Evolutionary conservation across 2,113 vertebrate species (phyloP).

Genomic region (Aptenodytes forsteri): DNA sequence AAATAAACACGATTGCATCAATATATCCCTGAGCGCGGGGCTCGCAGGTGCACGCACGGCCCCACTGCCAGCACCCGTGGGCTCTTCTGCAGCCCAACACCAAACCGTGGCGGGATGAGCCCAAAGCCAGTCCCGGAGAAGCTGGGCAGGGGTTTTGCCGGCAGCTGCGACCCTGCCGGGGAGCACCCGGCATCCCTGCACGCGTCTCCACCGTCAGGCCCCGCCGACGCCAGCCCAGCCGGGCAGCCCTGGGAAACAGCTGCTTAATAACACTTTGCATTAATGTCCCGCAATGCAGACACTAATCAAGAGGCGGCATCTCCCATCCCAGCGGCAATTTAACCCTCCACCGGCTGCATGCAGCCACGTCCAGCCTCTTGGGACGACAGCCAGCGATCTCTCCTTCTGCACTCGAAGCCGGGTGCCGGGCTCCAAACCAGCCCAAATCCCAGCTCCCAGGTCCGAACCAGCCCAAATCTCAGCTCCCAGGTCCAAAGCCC

Average conservation of each 20-base stretch:
- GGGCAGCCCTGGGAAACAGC: not conserved
- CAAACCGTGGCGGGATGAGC: rapidly evolving
- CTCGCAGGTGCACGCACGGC: not conserved
- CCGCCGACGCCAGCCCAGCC: not conserved
- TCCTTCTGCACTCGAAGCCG: rapidly evolving
- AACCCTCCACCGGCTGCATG: rapidly evolving
- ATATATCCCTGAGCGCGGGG: rapidly evolving
- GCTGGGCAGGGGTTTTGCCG: not conserved
- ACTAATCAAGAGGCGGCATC: not conserved
- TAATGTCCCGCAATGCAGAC: not conserved
- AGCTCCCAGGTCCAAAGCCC: not conserved
- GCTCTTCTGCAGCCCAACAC: not conserved
- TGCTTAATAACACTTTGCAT: not conserved
- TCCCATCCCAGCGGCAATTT: not conserved
- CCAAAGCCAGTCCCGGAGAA: rapidly evolving
- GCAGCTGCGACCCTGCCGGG: rapidly evolving
- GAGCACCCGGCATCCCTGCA: not conserved
- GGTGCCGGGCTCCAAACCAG: no score
- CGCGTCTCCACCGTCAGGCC: rapidly evolving
- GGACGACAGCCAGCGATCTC: rapidly evolving
- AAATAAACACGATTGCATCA: not conserved
- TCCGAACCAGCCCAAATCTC: not conserved
- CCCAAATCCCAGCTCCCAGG: not conserved
- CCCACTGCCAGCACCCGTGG: rapidly evolving
- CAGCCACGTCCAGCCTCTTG: rapidly evolving